Base-by-base conservation (phyloP, 2,113 vertebrate genomes). In the Australoheros scitulus region DNA sequence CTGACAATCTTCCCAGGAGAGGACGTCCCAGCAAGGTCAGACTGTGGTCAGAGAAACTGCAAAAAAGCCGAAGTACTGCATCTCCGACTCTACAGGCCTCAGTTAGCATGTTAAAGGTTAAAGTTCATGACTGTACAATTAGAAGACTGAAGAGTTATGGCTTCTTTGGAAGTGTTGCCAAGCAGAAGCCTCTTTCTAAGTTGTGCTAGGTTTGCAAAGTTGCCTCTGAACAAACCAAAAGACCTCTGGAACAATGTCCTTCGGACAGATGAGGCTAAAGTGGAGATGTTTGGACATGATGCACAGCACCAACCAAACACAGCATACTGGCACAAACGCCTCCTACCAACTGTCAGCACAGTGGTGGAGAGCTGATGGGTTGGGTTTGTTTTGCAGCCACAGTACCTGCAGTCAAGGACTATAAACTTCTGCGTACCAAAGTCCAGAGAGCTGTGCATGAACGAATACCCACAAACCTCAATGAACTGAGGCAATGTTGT, bases 31-130 rank as follows among this genome's bases (percentile, higher is more conserved):
- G 41, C 5, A 29, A 68, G 29, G 38, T 68, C 64, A 47, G 22
- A 68, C 24, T 24, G 6, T 47, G 41, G 38, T 18, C 22, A 26
- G 22, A 68, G 8, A 18, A 47, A 26, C 3, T 47, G 41, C 22
- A 68, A 47, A 47, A 29, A 47, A 47, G 11, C 64, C 41, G 5
- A 18, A 18, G 64, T 0, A 0, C 64, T 29, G 0, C 0, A 68
- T 26, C 38, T 68, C 14, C 26, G 22, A 68, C 14, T 26, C 64
- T 68, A 18, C 0, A 2, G 64, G 15, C 22, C 22, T 47, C 47
- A 11, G 26, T 68, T 24, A 68, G 64, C 41, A 29, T 29, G 64
- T 68, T 68, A 68, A 68, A 68, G 43, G 38, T 47, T 47, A 47
- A 68, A 26, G 22, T 43, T 65, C 63, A 17, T 68, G 38, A 68